Evolutionary conservation across 2,888 invertebrate genomes (phyloP).

Genomic region (Chloroclysta siterata): DNA sequence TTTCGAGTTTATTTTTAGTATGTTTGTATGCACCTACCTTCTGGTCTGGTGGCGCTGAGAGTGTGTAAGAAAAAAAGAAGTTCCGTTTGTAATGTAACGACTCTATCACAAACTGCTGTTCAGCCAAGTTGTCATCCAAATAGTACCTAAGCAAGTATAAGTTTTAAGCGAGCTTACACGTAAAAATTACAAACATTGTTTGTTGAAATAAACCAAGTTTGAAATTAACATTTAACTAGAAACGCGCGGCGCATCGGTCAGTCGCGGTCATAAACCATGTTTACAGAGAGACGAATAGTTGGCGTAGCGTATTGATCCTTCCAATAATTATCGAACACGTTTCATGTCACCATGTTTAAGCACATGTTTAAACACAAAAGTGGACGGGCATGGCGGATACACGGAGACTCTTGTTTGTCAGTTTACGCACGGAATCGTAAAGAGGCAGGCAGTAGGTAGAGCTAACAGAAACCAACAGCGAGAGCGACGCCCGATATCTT

Average conservation of each 20-base stretch:
- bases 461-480: constrained; percentile 73
- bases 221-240: constrained; percentile 81
- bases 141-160: not conserved
- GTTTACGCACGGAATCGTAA: constrained; percentile 79
- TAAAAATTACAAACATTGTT: constrained; percentile 49
- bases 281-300: constrained; percentile 79
- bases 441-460: constrained; percentile 80
- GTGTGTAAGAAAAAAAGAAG: too few species aligned
- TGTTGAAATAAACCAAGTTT: constrained; percentile 70
- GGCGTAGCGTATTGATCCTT: constrained; percentile 82
- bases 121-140: too few species aligned
- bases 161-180: constrained; percentile 40
- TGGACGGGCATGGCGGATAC: constrained; percentile 73
- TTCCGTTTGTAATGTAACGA: too few species aligned
- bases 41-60: too few species aligned
- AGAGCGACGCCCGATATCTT: constrained; percentile 58
- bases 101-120: too few species aligned
- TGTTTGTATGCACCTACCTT: too few species aligned
- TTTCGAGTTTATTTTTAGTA: too few species aligned
- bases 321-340: constrained; percentile 85
- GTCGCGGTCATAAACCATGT: constrained; percentile 77
- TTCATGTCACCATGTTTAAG: constrained; percentile 81
- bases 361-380: constrained; percentile 78
- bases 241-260: constrained; percentile 66
- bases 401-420: constrained; percentile 70